Conservation (phyloP, 2,113 vertebrate species). For the Calyptomena viridis region DNA sequence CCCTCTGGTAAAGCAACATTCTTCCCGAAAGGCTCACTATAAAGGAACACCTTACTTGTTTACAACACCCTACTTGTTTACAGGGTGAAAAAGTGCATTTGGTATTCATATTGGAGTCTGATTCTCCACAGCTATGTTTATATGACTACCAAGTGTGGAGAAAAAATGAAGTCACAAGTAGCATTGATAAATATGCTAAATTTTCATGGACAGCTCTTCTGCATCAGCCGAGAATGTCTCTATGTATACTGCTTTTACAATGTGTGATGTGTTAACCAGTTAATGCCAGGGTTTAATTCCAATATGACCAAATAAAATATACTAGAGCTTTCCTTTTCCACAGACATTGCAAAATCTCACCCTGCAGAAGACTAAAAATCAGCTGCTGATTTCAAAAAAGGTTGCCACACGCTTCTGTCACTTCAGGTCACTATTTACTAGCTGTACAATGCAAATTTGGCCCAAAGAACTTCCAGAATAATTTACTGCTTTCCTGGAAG, state of each 20-base stretch:
- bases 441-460: not conserved
- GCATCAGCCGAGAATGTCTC: not conserved
- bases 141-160: not conserved
- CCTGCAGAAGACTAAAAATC: not conserved
- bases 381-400: not conserved
- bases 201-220: not conserved
- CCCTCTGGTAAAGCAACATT: not conserved
- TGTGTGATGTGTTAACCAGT: not conserved
- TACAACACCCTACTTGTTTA: not conserved
- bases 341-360: not conserved
- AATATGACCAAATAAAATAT: not conserved
- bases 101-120: not conserved
- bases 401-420: not conserved
- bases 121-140: not conserved
- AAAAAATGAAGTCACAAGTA: not conserved
- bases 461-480: not conserved
- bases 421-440: not conserved
- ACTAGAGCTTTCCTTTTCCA: not conserved
- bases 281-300: not conserved
- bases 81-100: rapidly evolving
- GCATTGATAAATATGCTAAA: not conserved
- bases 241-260: not conserved
- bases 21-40: not conserved
- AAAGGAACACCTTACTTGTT: not conserved
- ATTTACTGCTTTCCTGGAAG: not conserved